Conservation (phyloP, 2,113 vertebrate species). For the Alethe diademata region DNA sequence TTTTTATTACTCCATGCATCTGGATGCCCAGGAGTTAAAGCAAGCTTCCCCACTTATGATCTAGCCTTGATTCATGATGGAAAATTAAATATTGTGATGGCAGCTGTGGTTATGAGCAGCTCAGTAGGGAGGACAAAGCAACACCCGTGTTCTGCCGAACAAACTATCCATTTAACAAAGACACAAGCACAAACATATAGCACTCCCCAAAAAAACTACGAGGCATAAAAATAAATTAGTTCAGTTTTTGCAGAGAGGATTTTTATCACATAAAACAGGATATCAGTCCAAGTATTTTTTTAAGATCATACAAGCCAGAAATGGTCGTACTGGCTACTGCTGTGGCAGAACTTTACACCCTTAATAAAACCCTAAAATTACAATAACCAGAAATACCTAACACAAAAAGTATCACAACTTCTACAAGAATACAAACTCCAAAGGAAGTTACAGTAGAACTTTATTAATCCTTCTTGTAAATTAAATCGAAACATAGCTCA, state of each 20-base stretch:
- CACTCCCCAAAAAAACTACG: background rate
- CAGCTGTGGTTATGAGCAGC: background rate
- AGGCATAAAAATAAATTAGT: background rate
- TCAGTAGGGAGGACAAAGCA: background rate
- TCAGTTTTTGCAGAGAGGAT: background rate
- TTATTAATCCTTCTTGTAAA: constrained; percentile 44
- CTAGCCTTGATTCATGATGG: background rate
- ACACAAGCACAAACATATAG: background rate
- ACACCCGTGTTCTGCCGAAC: background rate
- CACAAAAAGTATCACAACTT: background rate
- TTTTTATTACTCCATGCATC: background rate
- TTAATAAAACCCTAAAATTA: background rate
- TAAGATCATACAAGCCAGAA: background rate
- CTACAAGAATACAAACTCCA: constrained; percentile 37
- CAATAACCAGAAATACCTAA: background rate
- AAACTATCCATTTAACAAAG: background rate
- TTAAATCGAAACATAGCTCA: background rate
- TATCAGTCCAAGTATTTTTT: background rate
- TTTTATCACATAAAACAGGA: background rate
- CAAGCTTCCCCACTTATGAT: background rate
- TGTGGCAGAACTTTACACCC: background rate
- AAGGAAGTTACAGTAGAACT: constrained; percentile 12
- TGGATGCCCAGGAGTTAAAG: background rate
- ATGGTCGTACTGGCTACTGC: background rate
- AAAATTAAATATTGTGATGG: background rate